phyloP scores from a whole-genome alignment of 2,888 invertebrate genomes.

The Protula sp. region DNA sequence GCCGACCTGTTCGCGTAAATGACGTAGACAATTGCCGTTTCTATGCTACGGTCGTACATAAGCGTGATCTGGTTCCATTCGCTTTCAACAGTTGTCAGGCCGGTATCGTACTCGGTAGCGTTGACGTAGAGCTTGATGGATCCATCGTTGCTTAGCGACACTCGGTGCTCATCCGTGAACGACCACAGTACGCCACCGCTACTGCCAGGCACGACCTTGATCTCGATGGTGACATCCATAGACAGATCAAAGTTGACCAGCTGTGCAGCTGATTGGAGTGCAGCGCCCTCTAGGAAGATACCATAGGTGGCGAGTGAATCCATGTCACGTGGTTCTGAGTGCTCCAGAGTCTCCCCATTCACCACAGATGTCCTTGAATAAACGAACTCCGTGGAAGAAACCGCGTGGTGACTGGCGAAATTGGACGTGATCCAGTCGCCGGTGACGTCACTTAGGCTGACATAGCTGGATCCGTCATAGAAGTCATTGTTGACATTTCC shows the following conservation, averaged over 20 bases:
- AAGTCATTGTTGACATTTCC: slow-evolving; percentile 25
- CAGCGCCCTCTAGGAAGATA: not conserved
- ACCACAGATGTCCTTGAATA: too few relatives aligned
- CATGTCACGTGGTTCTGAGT: too few relatives aligned
- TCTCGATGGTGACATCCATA: not conserved
- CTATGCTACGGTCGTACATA: not conserved
- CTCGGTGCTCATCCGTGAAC: not conserved
- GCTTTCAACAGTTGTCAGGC: not conserved
- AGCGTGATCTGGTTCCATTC: not conserved
- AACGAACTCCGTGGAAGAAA: too few relatives aligned
- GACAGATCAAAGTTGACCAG: not conserved
- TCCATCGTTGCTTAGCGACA: not conserved
- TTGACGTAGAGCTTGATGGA: not conserved
- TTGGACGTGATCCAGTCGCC: too few relatives aligned
- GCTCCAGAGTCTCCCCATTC: too few relatives aligned
- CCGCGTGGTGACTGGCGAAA: too few relatives aligned
- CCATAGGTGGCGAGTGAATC: too few relatives aligned
- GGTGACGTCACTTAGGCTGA: too few relatives aligned
- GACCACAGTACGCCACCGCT: not conserved
- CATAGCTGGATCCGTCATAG: too few relatives aligned
- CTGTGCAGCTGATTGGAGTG: not conserved
- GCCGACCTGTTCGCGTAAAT: not conserved
- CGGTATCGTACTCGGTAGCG: not conserved
- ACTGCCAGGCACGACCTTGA: not conserved
- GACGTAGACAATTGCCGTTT: not conserved